phyloP scores from a whole-genome alignment of 2,113 vertebrate genomes.

The Chunga burmeisteri region DNA sequence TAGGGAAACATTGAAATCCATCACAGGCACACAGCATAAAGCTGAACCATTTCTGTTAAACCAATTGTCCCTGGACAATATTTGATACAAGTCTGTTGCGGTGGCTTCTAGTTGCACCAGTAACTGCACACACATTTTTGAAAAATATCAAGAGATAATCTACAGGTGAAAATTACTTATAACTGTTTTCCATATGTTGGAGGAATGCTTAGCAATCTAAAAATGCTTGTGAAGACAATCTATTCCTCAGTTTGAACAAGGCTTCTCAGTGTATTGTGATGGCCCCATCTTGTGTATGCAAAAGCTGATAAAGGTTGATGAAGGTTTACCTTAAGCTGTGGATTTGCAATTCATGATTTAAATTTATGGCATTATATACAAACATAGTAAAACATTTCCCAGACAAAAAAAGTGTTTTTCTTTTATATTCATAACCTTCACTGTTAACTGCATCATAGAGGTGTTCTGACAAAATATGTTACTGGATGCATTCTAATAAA shows the following conservation, averaged over 20 bases:
- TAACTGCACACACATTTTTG: background rate
- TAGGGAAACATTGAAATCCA: background rate
- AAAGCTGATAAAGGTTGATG: background rate
- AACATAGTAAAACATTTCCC: background rate
- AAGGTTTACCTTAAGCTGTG: background rate
- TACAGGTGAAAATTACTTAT: background rate
- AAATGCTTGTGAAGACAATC: background rate
- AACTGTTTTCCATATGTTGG: background rate
- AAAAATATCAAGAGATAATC: background rate
- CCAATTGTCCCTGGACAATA: background rate
- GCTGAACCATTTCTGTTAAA: background rate
- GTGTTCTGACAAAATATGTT: background rate
- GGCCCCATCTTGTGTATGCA: background rate
- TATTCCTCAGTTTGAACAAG: background rate
- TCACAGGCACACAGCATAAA: background rate
- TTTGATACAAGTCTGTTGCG: background rate
- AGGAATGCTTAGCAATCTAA: background rate
- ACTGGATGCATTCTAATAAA: background rate
- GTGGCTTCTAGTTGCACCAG: background rate
- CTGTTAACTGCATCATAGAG: background rate
- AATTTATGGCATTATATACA: background rate
- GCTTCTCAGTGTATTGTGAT: background rate
- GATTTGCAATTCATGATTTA: background rate
- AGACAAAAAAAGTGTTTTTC: background rate
- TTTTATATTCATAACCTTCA: background rate